phyloP scores from a whole-genome alignment of 2,797 vertebrate species.

The Sebastes oblongus region DNA sequence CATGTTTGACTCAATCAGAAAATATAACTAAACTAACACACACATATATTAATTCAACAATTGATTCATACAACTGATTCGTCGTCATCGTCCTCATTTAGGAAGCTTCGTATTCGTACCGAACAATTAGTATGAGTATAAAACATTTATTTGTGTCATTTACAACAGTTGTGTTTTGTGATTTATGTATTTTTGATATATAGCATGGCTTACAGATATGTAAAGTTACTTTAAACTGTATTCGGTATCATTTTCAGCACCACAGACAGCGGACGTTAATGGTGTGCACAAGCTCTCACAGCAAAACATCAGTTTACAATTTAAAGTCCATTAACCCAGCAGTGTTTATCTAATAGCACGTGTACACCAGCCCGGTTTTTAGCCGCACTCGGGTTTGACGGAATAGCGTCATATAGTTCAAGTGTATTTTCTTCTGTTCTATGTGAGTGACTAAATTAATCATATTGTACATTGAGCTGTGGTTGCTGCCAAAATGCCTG shows the following conservation, averaged over 20 bases:
- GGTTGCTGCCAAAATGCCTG: background rate
- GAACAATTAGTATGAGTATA: background rate
- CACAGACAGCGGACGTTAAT: background rate
- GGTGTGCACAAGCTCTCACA: background rate
- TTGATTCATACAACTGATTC: background rate
- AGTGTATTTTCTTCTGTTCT: background rate
- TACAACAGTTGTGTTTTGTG: background rate
- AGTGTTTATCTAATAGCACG: background rate
- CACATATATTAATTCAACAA: background rate
- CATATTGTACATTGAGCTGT: background rate
- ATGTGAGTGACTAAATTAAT: background rate
- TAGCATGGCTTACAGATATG: background rate
- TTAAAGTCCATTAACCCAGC: background rate
- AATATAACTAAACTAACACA: background rate
- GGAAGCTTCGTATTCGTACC: background rate
- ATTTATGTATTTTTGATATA: background rate
- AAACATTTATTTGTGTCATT: background rate
- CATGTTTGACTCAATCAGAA: background rate
- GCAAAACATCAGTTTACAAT: background rate
- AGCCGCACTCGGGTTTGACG: background rate
- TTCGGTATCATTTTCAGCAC: background rate
- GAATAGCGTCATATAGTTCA: background rate
- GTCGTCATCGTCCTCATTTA: background rate
- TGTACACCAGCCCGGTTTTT: background rate
- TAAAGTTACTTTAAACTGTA: background rate